Evolutionary conservation across 2,113 vertebrate genomes (phyloP), one percentile per base, ranked within the genome.

Genomic region (Sturnus vulgaris): DNA sequence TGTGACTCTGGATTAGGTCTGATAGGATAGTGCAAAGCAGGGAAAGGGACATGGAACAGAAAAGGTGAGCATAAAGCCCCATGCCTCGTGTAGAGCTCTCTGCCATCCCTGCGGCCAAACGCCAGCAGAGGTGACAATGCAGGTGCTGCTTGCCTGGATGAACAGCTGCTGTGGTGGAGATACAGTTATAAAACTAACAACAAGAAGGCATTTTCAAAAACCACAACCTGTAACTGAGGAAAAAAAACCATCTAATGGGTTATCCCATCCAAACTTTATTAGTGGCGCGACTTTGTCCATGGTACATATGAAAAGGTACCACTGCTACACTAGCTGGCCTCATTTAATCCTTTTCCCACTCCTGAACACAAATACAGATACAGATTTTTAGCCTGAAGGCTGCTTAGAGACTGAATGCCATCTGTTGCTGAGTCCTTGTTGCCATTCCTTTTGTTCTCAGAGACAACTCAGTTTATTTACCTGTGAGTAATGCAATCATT

Each of bases 401-500:
- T 82, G 20, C n/a, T 66, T 30, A 60, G 23, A 68, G 15, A 63
- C 33, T 46, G 64, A 59, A 81, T 63, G 9, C 27, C 37, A 63
- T 46, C n/a, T 89, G 63, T 70, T 78, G 12, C 28, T 8, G 25
- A 75, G 31, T 13, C 30, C 19, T 18, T 70, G 39, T 27, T 71
- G 19, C 12, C 27, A 50, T 46, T 69, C 14, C 60, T 82, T 85
- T 46, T 68, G 19, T 65, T 92, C 35, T 84, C 49, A 82, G 49
- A 44, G 35, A 72, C 27, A 83, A n/a, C 16, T 83, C 39, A 46
- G 63, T 46, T 95, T 95, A 87, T 82, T 95, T 95, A 91, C 82
- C 75, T 86, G 39, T 82, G 44, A 91, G 61, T 94, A 95, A 96
- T 80, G 66, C 71, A 95, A 92, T 92, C 91, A 76, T 92, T 95